Percentiles rank a stretch among this genome's conserved stretches.
phyloP scores from a whole-genome alignment of 2,113 vertebrate species.

The Furnarius figulus region DNA sequence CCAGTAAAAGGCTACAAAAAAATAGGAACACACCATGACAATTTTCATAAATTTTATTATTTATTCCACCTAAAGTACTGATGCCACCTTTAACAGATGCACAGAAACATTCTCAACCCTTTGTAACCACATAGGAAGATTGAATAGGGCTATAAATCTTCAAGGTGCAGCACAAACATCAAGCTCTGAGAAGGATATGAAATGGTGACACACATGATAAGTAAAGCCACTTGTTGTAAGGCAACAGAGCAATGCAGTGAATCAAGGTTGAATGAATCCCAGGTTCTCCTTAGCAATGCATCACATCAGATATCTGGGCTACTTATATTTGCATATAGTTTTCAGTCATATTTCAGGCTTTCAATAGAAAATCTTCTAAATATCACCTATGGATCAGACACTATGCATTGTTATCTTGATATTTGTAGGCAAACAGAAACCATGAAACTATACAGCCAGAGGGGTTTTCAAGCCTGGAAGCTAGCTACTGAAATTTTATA shows the following conservation, averaged over 20 bases:
- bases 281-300: neutral
- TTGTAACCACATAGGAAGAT: neutral
- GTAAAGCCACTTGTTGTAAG: neutral
- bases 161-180: neutral
- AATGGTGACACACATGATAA: neutral
- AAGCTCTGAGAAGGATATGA: neutral
- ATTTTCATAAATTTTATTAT: neutral
- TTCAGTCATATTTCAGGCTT: neutral
- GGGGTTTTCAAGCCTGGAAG: neutral
- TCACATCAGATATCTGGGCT: neutral
- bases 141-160: neutral
- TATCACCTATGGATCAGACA: neutral
- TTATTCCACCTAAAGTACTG: neutral
- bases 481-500: neutral
- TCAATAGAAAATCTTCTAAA: neutral
- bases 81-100: neutral
- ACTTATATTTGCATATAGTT: neutral
- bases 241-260: neutral
- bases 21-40: neutral
- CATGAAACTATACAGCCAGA: neutral
- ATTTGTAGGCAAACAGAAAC: neutral
- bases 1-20: neutral
- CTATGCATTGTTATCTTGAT: neutral
- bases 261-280: neutral
- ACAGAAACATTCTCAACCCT: neutral